Base-by-base conservation (phyloP, 2,113 vertebrate genomes). In the Guaruba guarouba region DNA sequence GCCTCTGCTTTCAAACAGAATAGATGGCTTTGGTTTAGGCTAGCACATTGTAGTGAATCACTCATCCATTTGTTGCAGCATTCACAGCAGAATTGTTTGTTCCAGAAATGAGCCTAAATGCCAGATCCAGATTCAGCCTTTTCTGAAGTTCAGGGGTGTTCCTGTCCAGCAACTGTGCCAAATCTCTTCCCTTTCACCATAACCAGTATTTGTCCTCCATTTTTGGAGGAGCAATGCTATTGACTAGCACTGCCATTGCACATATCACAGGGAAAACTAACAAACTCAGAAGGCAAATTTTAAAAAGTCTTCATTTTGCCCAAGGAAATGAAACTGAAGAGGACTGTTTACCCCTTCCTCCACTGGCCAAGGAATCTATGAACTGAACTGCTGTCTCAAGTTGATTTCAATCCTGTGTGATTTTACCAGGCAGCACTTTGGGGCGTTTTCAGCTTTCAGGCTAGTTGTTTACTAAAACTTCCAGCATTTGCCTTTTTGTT, bases 381-480 rank as follows among this genome's bases (percentile, higher is more conserved):
- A 59, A 62, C 57, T 44, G 48, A 80, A 14, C 33, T 77, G 5
- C 35, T 82, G 23, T 39, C 52, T 94, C 22, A 63, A 63, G 35
- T 27, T 48, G 12, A 31, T 95, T 85, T 92, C 16, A 46, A 0
- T 86, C 41, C 49, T 81, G 7, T 59, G 13, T 54, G 35, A 75
- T 41, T 91, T 86, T 82, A 76, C 27, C 33, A 91, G 74, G 43
- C 73, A 66, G 80, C 28, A 64, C 61, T 79, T 44, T 5, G 69
- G 82, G 90, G 74, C 3, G 11, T 91, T 96, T 94, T 90, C 52
- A 44, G 27, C 78, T 88, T 95, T 48, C 57, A 82, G 55, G 20
- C 52, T 82, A 48, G 75, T 77, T 96, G 94, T 97, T 96, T 96
- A 95, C 82, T 83, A 44, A 81, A 71, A 89, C 77, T 88, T 93